Evolutionary conservation across 2,888 invertebrate species (phyloP).

Genomic region (Choristoneura rosaceana): DNA sequence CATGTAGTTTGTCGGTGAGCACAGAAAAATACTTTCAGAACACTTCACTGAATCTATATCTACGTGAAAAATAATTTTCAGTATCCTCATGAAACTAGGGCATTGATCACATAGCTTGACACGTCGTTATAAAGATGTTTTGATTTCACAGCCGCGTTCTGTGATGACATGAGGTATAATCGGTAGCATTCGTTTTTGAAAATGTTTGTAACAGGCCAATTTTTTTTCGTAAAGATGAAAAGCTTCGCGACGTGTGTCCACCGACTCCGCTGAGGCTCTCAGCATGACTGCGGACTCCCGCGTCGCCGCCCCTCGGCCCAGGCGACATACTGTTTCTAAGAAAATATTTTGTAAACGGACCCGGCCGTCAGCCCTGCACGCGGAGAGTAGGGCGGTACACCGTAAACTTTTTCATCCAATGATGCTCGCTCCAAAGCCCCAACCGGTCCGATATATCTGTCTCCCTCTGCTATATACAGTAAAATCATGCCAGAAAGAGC

Average conservation of each 20-base stretch:
- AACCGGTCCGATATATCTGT: slow-evolving; percentile 50
- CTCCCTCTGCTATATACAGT: slow-evolving; percentile 56
- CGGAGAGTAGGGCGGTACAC: slow-evolving; percentile 73
- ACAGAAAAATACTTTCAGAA: slow-evolving; percentile 60
- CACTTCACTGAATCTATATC: slow-evolving; percentile 76
- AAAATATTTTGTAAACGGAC: slow-evolving; percentile 69
- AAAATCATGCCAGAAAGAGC: slow-evolving; percentile 53
- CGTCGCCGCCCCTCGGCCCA: slow-evolving; percentile 80
- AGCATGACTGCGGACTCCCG: slow-evolving; percentile 85
- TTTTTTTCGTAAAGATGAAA: slow-evolving; percentile 76
- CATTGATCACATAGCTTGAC: slow-evolving; percentile 75
- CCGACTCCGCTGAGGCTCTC: slow-evolving; percentile 81
- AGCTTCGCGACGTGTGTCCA: slow-evolving; percentile 81
- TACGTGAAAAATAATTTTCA: slow-evolving; percentile 65
- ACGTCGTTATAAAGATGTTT: slow-evolving; percentile 74
- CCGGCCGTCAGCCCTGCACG: slow-evolving; percentile 70
- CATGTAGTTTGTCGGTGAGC: slow-evolving; percentile 57
- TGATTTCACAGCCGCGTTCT: slow-evolving; percentile 57
- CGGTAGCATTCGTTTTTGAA: slow-evolving; percentile 68
- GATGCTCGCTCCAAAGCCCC: slow-evolving; percentile 53
- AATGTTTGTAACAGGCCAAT: slow-evolving; percentile 72
- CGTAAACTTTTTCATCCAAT: slow-evolving; percentile 79
- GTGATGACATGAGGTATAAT: slow-evolving; percentile 52
- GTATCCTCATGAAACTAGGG: slow-evolving; percentile 71
- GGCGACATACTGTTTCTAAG: slow-evolving; percentile 82